phyloP scores from a whole-genome alignment of 2,113 vertebrate species.

The Pyxicephalus adspersus region DNA sequence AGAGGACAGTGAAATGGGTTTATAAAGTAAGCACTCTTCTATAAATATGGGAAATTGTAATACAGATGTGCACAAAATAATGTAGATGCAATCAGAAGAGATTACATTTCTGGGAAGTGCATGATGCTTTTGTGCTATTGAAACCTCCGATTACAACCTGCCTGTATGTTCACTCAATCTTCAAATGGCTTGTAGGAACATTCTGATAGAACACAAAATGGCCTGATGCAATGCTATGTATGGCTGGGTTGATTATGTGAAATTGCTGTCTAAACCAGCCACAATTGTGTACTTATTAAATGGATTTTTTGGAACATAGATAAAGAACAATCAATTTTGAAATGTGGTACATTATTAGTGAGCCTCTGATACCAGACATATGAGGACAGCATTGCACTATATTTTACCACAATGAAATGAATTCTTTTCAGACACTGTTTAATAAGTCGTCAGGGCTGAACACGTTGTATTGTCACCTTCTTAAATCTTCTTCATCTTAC shows the following conservation, averaged over 20 bases:
- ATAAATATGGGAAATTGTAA: constrained; percentile 47
- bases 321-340: neutral
- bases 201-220: constrained; percentile 41
- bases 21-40: constrained; percentile 49
- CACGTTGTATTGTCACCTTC: too few species aligned
- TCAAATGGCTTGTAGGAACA: constrained; percentile 46
- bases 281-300: constrained; percentile 33
- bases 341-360: neutral
- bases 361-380: neutral
- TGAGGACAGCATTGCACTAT: neutral
- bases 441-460: too few species aligned
- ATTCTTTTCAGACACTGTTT: neutral
- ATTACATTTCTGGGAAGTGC: constrained; percentile 47
- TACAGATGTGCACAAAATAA: constrained; percentile 54
- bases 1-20: constrained; percentile 38
- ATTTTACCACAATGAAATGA: neutral
- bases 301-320: constrained; percentile 14
- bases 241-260: constrained; percentile 41
- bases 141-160: constrained; percentile 36
- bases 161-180: constrained; percentile 18
- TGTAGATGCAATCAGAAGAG: constrained; percentile 53
- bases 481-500: too few species aligned
- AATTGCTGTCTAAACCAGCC: constrained; percentile 35
- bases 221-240: constrained; percentile 30
- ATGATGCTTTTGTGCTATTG: constrained; percentile 48